phyloP scores from a whole-genome alignment of 2,113 vertebrate species.

The Raja brachyura region DNA sequence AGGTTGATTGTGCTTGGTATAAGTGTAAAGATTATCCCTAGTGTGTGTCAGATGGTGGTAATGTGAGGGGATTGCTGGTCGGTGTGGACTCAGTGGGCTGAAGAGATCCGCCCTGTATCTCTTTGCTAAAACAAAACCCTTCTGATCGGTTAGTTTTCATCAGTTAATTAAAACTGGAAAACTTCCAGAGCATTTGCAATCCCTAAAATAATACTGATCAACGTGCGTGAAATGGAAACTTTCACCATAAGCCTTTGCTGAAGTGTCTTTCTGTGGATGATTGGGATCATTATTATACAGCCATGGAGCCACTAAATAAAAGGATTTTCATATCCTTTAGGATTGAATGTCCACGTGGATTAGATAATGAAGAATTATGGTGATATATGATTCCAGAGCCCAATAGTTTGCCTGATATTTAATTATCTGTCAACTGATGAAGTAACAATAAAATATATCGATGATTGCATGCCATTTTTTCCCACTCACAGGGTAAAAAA shows the following conservation, averaged over 20 bases:
- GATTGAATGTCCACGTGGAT: conserved; percentile 46
- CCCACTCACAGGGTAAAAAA: neutral
- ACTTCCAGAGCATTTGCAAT: neutral
- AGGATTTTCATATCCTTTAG: conserved; percentile 43
- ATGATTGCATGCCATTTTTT: conserved; percentile 40
- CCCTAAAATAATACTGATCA: neutral
- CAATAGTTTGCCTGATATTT: conserved; percentile 41
- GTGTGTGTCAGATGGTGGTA: too few relatives aligned
- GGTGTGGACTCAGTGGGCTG: too few relatives aligned
- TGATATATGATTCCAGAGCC: conserved; percentile 42
- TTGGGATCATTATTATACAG: conserved; percentile 45
- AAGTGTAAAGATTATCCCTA: too few relatives aligned
- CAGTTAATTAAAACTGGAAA: neutral
- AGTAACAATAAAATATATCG: conserved; percentile 43
- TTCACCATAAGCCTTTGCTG: neutral
- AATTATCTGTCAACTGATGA: conserved; percentile 50
- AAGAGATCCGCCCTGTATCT: too few relatives aligned
- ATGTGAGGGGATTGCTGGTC: too few relatives aligned
- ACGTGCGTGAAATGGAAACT: neutral
- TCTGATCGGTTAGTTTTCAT: too few relatives aligned
- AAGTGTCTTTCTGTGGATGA: conserved; percentile 42
- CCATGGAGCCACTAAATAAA: conserved; percentile 38
- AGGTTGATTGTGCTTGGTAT: too few relatives aligned
- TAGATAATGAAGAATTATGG: conserved; percentile 56
- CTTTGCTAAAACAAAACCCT: too few relatives aligned